Evolutionary conservation across 1,140 invertebrate species (phyloP), one percentile per base, ranked within the genome.

Genomic region (Heliothis subflexa): DNA sequence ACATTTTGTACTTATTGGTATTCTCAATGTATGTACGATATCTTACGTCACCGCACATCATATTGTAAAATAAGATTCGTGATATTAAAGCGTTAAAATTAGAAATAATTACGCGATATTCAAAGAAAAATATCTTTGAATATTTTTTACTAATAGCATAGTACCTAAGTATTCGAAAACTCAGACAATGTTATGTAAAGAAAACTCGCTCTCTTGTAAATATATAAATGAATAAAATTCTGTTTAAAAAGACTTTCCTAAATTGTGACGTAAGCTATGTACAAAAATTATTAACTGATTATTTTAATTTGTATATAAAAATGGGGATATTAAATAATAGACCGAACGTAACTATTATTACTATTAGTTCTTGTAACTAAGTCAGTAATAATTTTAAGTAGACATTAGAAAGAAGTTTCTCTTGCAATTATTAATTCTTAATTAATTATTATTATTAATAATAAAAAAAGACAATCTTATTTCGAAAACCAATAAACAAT

Each of bases 401-500:
- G 91, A 83, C 80, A 81, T 91, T 93, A 91, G 91, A 89, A 86
- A 88, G 9, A 78, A 21, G 62, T 79, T 91, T 92, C 88, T 91
- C 91, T 92, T 90, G 88, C 91, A 92, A 90, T 90, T 88, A 92
- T 91, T 91, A 89, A 89, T 90, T 87, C 83, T 88, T 90, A 90
- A 91, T 89, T 90, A 89, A 86, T 84, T 80, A 90, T 88, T 87
- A 91, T 91, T 88, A 91, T 85, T 90, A 87, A 86, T 91, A 86
- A 92, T 68, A 86, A 87, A 91, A 93, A 89, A 84, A 85, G 82
- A 86, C 89, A 89, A 90, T 80, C 87, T 92, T 92, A 91, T 90
- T 93, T 93, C 88, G 85, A 89, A 93, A 91, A 91, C 89, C 84
- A 93, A 92, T 93, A 91, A 92, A 94, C 92, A 93, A 92, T 90